Evolutionary conservation across 2,888 invertebrate species (phyloP).

Genomic region (Dryococelus australis): DNA sequence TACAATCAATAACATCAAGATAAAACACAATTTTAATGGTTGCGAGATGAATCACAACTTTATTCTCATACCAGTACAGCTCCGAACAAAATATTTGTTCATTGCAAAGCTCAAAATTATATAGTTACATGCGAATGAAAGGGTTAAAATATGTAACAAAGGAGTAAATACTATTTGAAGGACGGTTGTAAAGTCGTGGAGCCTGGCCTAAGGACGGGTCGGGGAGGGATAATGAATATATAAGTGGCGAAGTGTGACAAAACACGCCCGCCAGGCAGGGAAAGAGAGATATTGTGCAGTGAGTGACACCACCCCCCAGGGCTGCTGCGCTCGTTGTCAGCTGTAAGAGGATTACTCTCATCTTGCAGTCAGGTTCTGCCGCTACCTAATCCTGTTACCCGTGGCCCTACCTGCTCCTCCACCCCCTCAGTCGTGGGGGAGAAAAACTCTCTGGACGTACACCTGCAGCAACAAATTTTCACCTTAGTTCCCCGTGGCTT

Average conservation of each 20-base stretch:
- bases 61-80: no score
- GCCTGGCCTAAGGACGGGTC: neutral
- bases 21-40: no score
- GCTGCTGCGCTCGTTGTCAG: neutral
- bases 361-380: neutral
- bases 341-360: neutral
- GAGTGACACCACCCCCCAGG: neutral
- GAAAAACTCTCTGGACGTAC: neutral
- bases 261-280: neutral
- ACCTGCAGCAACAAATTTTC: neutral
- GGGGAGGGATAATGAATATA: slow-evolving; percentile 4
- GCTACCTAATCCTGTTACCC: slow-evolving; percentile 16
- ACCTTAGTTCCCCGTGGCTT: neutral
- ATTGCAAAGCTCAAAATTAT: no score
- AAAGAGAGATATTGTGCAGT: neutral
- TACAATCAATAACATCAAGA: no score
- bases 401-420: neutral
- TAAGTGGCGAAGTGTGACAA: slow-evolving; percentile 8
- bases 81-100: no score
- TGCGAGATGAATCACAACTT: no score
- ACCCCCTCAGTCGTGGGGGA: neutral
- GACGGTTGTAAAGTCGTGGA: neutral
- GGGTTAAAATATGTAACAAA: neutral
- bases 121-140: no score
- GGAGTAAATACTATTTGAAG: neutral